Evolutionary conservation across 2,113 vertebrate genomes (phyloP).

Genomic region (Ptilorrhoa leucosticta): DNA sequence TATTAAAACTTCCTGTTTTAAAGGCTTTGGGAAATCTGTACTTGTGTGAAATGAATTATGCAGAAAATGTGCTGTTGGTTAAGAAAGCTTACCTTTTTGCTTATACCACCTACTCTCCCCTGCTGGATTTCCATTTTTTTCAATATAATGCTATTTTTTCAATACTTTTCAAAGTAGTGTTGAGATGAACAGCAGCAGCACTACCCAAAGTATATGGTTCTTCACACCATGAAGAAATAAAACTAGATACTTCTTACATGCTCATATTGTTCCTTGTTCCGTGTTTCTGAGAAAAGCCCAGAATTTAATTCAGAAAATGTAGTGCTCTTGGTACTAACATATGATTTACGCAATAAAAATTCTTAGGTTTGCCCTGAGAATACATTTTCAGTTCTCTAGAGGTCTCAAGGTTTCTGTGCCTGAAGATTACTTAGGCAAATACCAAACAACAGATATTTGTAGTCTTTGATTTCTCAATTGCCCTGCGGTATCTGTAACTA

Average conservation of each 20-base stretch:
- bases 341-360: neutral
- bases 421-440: neutral
- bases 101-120: neutral
- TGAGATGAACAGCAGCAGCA: neutral
- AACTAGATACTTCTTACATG: neutral
- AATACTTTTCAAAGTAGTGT: neutral
- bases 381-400: neutral
- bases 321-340: neutral
- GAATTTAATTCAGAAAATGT: neutral
- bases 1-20: neutral
- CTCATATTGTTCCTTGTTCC: neutral
- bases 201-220: rapidly evolving
- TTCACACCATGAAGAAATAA: neutral
- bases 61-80: neutral
- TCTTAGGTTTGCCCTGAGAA: neutral
- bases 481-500: neutral
- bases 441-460: neutral
- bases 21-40: neutral
- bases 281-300: neutral
- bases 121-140: neutral
- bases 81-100: neutral
- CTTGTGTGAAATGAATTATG: neutral
- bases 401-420: neutral
- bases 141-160: neutral
- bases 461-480: neutral